Evolutionary conservation across 2,888 invertebrate species (phyloP).

Genomic region (Hypolimnas misippus): DNA sequence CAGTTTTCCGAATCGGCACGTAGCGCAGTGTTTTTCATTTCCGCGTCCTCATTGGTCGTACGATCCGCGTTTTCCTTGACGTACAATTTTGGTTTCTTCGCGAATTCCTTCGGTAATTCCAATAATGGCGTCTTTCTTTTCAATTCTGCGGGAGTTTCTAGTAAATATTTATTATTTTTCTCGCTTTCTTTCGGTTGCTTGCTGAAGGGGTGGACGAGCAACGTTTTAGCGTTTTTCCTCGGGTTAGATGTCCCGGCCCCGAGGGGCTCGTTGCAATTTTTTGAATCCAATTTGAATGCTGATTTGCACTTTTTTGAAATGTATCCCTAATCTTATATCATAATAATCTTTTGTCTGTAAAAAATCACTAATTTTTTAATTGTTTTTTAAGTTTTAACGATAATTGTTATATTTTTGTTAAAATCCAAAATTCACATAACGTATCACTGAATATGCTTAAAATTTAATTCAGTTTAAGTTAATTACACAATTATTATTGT

Average conservation of each 20-base stretch:
- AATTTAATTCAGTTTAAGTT: too few relatives aligned
- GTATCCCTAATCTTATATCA: not conserved
- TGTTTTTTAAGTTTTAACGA: too few relatives aligned
- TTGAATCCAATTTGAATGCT: constrained; percentile 75
- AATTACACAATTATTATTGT: too few relatives aligned
- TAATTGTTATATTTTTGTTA: too few relatives aligned
- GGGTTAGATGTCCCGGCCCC: constrained; percentile 59
- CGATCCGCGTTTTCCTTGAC: too few relatives aligned
- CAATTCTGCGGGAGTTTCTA: constrained; percentile 71
- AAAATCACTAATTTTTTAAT: too few relatives aligned
- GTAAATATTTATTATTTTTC: constrained; percentile 56
- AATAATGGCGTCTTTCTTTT: constrained; percentile 68
- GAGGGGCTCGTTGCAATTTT: constrained; percentile 63
- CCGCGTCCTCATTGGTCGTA: constrained; percentile 18
- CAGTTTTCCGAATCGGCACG: constrained; percentile 33
- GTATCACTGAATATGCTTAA: too few relatives aligned
- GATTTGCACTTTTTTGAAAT: constrained; percentile 25
- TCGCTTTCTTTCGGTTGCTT: constrained; percentile 39
- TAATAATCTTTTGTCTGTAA: too few relatives aligned
- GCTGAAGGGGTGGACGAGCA: constrained; percentile 67
- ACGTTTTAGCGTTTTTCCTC: constrained; percentile 56
- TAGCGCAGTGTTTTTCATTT: constrained; percentile 52
- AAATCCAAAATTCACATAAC: too few relatives aligned
- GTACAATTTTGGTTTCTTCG: constrained; percentile 66
- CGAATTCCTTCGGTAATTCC: constrained; percentile 62